phyloP scores from a whole-genome alignment of 2,888 invertebrate species.

The Dioctria linearis region DNA sequence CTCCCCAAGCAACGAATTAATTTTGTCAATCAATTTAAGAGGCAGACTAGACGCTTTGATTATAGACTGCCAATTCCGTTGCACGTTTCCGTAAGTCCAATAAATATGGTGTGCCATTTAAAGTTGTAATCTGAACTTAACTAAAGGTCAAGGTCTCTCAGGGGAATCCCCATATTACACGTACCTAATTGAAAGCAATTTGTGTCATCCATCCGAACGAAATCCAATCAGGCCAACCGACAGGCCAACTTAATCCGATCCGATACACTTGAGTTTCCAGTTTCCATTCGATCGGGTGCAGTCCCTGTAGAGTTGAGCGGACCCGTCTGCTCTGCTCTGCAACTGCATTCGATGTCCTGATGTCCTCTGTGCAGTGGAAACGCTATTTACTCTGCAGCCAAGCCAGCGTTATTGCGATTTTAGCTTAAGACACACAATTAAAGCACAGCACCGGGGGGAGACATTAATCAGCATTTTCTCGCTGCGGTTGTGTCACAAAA shows the following conservation, averaged over 20 bases:
- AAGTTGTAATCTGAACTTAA: background rate
- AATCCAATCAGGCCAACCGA: constrained; percentile 38
- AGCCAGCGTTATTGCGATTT: background rate
- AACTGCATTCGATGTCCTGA: background rate
- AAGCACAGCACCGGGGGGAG: background rate
- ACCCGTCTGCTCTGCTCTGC: background rate
- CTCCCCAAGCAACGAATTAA: background rate
- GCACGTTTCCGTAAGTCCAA: background rate
- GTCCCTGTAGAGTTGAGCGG: background rate
- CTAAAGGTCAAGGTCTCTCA: constrained; percentile 42
- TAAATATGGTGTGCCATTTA: background rate
- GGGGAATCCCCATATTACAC: constrained; percentile 11
- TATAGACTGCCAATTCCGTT: background rate
- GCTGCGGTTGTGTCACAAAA: background rate
- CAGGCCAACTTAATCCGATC: constrained; percentile 30
- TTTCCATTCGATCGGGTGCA: constrained; percentile 31
- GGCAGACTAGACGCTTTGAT: background rate
- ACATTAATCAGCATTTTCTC: background rate
- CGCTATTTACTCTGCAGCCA: too few species aligned
- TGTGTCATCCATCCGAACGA: constrained; percentile 20
- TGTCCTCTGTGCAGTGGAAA: background rate
- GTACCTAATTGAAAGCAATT: constrained; percentile 47
- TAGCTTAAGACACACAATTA: constrained; percentile 18
- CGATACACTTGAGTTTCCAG: constrained; percentile 33
- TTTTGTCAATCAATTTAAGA: background rate